phyloP scores from a whole-genome alignment of 1,140 invertebrate species.

The Drosophila pachea region DNA sequence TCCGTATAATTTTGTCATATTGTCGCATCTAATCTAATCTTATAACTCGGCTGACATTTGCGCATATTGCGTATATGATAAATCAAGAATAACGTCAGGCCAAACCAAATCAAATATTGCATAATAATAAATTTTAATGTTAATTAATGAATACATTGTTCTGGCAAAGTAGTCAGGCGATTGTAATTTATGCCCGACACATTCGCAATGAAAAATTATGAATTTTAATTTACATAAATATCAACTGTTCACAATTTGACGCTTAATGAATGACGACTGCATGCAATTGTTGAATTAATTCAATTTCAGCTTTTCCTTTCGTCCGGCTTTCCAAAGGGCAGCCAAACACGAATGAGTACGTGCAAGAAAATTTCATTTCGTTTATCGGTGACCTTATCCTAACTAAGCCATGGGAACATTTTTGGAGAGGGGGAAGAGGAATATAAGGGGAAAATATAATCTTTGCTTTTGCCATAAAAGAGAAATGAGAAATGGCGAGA shows the following conservation, averaged over 20 bases:
- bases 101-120: slow-evolving; percentile 8
- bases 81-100: slow-evolving; percentile 5
- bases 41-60: slow-evolving; percentile 3
- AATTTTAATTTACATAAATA: slow-evolving; percentile 6
- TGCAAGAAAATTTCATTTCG: slow-evolving; percentile 8
- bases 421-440: too few species aligned
- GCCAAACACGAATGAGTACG: slow-evolving; percentile 14
- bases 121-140: slow-evolving; percentile 2
- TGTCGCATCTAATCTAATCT: slow-evolving; percentile 25
- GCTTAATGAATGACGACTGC: slow-evolving; percentile 18
- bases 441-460: too few species aligned
- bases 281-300: slow-evolving; percentile 37
- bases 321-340: slow-evolving; percentile 6
- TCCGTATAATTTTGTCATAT: not conserved
- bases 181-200: not conserved
- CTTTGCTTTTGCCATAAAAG: too few species aligned
- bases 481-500: too few species aligned
- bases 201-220: not conserved
- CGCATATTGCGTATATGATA: slow-evolving; percentile 22
- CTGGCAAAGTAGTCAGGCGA: not conserved
- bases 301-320: slow-evolving; percentile 6
- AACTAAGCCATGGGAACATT: too few species aligned
- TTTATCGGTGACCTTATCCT: not conserved
- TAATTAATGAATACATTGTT: not conserved
- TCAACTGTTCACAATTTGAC: slow-evolving; percentile 6